Conservation (phyloP, 2,113 vertebrate genomes). For the Larimichthys crocea region DNA sequence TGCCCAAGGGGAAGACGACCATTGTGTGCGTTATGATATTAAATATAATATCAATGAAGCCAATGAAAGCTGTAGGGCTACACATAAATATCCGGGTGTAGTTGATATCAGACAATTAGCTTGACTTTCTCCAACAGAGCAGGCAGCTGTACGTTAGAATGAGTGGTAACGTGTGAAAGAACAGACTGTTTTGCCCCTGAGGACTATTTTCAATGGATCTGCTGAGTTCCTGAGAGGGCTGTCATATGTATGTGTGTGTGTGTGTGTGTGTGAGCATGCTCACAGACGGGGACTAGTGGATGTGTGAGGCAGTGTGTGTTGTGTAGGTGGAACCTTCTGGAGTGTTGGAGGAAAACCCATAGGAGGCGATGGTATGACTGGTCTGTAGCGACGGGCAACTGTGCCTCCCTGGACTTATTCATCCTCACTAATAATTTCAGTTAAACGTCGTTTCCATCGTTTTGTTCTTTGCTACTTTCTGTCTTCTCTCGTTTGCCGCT, state of each 20-base stretch:
- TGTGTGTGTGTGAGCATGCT: conserved; percentile 32
- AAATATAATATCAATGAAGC: background rate
- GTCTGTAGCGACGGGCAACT: conserved; percentile 45
- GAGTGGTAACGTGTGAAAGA: conserved; percentile 71
- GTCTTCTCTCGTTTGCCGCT: background rate
- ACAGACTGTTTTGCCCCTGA: conserved; percentile 65
- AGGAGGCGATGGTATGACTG: conserved; percentile 56
- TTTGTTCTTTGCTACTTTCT: background rate
- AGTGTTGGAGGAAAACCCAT: conserved; percentile 76
- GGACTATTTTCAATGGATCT: conserved; percentile 66
- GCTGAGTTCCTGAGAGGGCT: conserved; percentile 37
- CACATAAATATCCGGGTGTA: conserved; percentile 4
- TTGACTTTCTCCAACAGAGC: conserved; percentile 9
- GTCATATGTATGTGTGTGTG: conserved; percentile 28
- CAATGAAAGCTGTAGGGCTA: background rate
- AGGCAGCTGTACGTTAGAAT: conserved; percentile 52
- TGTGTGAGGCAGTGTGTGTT: conserved; percentile 72
- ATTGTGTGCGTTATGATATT: background rate
- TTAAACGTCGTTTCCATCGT: conserved; percentile 4
- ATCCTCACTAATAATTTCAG: conserved; percentile 24
- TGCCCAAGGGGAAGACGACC: too few relatives aligned
- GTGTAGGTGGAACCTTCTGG: conserved; percentile 83
- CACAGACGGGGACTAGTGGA: conserved; percentile 58
- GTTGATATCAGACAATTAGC: background rate
- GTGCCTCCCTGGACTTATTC: conserved; percentile 32